Evolutionary conservation across 1,140 invertebrate genomes (phyloP), one percentile per base, ranked within the genome.

Genomic region (Ceratina australensis): DNA sequence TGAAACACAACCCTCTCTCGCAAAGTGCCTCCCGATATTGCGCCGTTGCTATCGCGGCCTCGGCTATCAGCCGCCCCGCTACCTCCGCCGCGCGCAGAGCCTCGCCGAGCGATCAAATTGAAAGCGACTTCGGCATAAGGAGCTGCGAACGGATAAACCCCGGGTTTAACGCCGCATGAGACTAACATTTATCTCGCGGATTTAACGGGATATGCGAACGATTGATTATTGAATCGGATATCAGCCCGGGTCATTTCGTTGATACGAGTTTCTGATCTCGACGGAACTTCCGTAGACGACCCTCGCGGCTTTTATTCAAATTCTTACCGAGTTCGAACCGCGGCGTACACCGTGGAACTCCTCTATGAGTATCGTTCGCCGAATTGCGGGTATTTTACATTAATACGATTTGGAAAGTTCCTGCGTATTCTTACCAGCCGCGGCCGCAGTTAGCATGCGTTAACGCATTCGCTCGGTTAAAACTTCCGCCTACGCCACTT

Each of bases 381-480:
- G 72, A 83, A 83, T 78, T 72, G 66, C 56, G 78, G 78, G 81
- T 63, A 69, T 79, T 83, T 83, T 83, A 69, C 82, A 75, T 83
- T 79, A 83, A 83, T 71, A 79, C 56, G 33, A 78, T 82, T 59
- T 73, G 42, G 13, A 83, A 83, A 83, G 81, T 83, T 83, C 8
- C 79, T 72, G 67, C 56, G 73, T 57, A 79, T 83, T 82, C 81
- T 75, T 71, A 33, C 72, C 49, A 59, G 52, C 54, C 60, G 26
- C n/a, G 8, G 47, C 3, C 49, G 15, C 57, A 15, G 49, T 83
- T 83, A 64, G 81, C 79, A 83, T 83, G 60, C 77, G 83, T 80
- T 83, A 79, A 82, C 61, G 66, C 66, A 79, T 79, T 56, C 54
- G 74, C 59, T 73, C 22, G 10, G 28, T 42, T 50, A 33, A 81